Conservation (phyloP, 2,113 vertebrate genomes). For the Rousettus leschenaultii region DNA sequence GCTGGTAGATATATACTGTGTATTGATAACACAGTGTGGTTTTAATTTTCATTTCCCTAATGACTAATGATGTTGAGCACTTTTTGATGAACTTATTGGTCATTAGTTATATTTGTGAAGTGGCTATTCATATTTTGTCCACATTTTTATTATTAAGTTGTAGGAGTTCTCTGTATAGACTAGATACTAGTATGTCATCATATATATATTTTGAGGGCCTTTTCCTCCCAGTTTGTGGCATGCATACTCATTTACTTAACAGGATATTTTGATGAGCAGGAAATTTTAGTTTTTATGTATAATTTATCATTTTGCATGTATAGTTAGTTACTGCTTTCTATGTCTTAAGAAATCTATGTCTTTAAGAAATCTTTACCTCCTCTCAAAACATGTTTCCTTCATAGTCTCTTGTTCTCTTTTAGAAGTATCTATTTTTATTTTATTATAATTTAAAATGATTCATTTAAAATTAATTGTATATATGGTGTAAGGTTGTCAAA, state of each 20-base stretch:
- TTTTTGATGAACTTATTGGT: slow-evolving; percentile 20
- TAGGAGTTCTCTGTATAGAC: not conserved
- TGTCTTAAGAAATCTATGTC: slow-evolving; percentile 23
- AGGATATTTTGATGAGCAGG: not conserved
- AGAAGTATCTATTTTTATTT: not conserved
- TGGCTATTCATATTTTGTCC: not conserved
- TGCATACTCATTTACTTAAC: not conserved
- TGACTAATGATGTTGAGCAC: not conserved
- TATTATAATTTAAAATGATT: not conserved
- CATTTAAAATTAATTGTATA: not conserved
- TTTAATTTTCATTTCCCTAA: slow-evolving; percentile 13
- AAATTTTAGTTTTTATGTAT: not conserved
- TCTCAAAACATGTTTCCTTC: not conserved
- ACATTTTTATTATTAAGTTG: not conserved
- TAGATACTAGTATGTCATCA: not conserved
- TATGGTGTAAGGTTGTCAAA: not conserved
- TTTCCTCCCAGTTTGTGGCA: not conserved
- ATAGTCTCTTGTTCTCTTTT: not conserved
- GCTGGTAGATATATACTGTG: not conserved
- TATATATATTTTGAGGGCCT: not conserved
- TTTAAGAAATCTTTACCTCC: slow-evolving; percentile 6
- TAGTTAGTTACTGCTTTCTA: not conserved
- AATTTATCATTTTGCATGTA: not conserved
- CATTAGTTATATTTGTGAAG: not conserved
- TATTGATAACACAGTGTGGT: not conserved